Base-by-base conservation (phyloP, 2,888 invertebrate genomes). In the Cerceris ruficornis region DNA sequence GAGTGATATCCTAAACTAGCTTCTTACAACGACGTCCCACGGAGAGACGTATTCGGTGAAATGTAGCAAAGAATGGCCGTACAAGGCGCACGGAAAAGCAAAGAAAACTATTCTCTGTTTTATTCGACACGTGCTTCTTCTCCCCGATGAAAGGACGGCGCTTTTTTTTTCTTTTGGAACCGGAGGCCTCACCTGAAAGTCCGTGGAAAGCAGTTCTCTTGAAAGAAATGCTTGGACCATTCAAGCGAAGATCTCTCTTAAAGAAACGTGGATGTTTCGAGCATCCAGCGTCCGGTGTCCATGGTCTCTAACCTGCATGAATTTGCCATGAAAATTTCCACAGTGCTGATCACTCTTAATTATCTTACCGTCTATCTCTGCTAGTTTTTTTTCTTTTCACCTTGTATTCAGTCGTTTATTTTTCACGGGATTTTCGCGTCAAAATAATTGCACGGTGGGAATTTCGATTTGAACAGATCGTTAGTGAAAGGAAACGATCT, bases 151-250 rank as follows among this genome's bases (percentile, higher is more conserved):
- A 71, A 77, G 50, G 55, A 42, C 50, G n/a, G 43, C n/a, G 28
- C 60, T 17, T 9, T 59, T 49, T 50, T 52, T 65, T 17, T 17
- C 68, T 52, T 60, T 55, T 17, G 39, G 64, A 74, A 58, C 14
- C 7, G 59, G 39, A 66, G 42, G 41, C n/a, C 46, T 65, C 55
- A 42, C 28, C 57, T 59, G 60, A 65, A 78, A 55, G 39, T 65
- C 50, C 28, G 50, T 55, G 46, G 41, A 57, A 41, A 57, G 64
- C 72, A 65, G 77, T 50, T 61, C 43, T 6, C 65, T 54, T 54
- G 61, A 77, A 72, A 79, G 69, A 69, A 69, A 52, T 57, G 78
- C 8, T 57, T 14, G 42, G 39, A 13, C 61, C 58, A 78, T 78
- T 73, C 73, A 50, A 7, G 11, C 59, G 7, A 6, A 28, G 17